A percentile compares a stretch with the other conserved stretches of the same genome.
These are phyloP conservation scores for Teleogryllus oceanicus DNA, from an alignment of 2,888 invertebrate species.

Conservation along the genomic window DNA sequence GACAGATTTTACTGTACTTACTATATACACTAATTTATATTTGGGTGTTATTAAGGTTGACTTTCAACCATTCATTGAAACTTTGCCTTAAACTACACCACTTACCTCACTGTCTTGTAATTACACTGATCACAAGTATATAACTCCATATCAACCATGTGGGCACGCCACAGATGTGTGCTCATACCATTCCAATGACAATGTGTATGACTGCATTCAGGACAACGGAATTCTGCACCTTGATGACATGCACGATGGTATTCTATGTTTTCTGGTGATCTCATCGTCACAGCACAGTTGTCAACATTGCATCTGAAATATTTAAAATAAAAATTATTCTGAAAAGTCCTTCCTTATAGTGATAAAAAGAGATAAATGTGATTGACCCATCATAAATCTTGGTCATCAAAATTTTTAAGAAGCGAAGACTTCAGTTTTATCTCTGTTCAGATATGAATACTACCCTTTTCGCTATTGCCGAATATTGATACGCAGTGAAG, in stretches of 20 bases:
- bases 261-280: constrained; percentile 56
- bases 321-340: constrained; percentile 21
- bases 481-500: too few species aligned
- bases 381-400: too few species aligned
- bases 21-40: too few species aligned
- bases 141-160: constrained; percentile 74
- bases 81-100: constrained; percentile 4
- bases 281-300: constrained; percentile 57
- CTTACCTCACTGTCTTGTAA: constrained; percentile 57
- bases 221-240: constrained; percentile 54
- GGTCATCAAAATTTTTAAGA: too few species aligned
- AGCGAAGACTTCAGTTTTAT: too few species aligned
- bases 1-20: neutral
- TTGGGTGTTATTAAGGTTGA: too few species aligned
- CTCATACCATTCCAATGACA: constrained; percentile 65
- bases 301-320: constrained; percentile 53
- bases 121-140: constrained; percentile 71
- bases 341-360: too few species aligned
- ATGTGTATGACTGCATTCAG: constrained; percentile 60
- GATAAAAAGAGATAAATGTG: too few species aligned
- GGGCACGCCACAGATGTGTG: constrained; percentile 73
- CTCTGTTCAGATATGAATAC: too few species aligned
- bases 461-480: too few species aligned
- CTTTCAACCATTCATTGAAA: too few species aligned
- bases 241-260: constrained; percentile 65